Evolutionary conservation across 2,797 vertebrate genomes (phyloP), one percentile per base, ranked within the genome.

Genomic region (Microctenopoma steveboyesi): DNA sequence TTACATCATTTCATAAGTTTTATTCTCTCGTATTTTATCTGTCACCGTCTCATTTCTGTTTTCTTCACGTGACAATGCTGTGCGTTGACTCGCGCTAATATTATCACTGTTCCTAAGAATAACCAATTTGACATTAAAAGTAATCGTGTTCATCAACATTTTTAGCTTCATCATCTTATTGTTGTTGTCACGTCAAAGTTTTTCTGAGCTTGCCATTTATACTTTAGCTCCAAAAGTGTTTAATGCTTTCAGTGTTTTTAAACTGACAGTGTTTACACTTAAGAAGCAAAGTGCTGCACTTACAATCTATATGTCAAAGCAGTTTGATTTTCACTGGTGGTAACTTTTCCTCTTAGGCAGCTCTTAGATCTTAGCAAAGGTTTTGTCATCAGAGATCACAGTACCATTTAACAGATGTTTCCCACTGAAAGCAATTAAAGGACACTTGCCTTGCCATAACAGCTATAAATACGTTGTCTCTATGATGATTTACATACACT

Each of bases 401-500:
- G 46, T 28, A 65, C 69, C 63, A 62, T 87, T 88, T 78, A 79
- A 76, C 81, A 47, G 55, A 64, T 60, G 16, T 87, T 81, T 86
- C 58, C 62, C 65, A 72, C 76, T 66, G 42, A 83, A 64, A 59
- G 78, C 67, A 83, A 90, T 88, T 76, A 87, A 84, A 91, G 80
- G 59, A 42, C 67, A 47, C 64, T 78, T 58, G 53, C 42, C 22
- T 60, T 33, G 74, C 74, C 69, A 45, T 72, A 76, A 78, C 71
- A 58, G 73, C 77, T 74, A 73, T 78, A 85, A 89, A 79, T 76
- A 64, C 71, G 61, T 40, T 16, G 57, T 74, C 67, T 67, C 48
- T 40, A 25, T 43, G 46, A 87, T 84, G 83, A 88, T 84, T 81
- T 47, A 78, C 64, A 72, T 64, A 59, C 64, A 84, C 75, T 72